phyloP scores from a whole-genome alignment of 2,113 vertebrate species.

The Origma solitaria region DNA sequence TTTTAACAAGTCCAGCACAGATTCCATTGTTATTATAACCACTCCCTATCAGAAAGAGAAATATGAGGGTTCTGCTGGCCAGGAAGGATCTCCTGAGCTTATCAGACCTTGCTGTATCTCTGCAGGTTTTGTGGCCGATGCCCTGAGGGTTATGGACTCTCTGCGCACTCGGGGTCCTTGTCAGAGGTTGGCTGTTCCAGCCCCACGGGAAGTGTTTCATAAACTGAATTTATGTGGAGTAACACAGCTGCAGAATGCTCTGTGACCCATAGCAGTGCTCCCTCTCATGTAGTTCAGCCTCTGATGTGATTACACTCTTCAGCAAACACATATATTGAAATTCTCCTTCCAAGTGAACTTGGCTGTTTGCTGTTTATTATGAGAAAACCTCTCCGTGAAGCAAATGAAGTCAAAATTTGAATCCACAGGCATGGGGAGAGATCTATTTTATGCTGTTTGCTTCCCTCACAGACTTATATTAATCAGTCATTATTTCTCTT shows the following conservation, averaged over 20 bases:
- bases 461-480: neutral
- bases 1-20: neutral
- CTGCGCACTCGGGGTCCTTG: neutral
- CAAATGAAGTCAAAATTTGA: neutral
- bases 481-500: neutral
- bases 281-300: neutral
- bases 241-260: neutral
- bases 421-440: neutral
- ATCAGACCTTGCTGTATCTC: neutral
- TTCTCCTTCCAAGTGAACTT: neutral
- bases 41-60: neutral
- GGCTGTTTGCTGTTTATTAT: neutral
- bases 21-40: neutral
- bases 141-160: neutral
- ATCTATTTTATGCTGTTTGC: neutral
- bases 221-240: neutral
- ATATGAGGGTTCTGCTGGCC: neutral
- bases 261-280: neutral
- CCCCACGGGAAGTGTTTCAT: neutral
- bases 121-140: neutral
- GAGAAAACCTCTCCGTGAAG: neutral
- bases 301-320: slow-evolving; percentile 48
- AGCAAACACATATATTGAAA: slow-evolving; percentile 34
- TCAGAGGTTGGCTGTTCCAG: neutral
- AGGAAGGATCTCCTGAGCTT: neutral